Conservation (phyloP, 2,888 invertebrate genomes). For the Drosophila kanekoi region DNA sequence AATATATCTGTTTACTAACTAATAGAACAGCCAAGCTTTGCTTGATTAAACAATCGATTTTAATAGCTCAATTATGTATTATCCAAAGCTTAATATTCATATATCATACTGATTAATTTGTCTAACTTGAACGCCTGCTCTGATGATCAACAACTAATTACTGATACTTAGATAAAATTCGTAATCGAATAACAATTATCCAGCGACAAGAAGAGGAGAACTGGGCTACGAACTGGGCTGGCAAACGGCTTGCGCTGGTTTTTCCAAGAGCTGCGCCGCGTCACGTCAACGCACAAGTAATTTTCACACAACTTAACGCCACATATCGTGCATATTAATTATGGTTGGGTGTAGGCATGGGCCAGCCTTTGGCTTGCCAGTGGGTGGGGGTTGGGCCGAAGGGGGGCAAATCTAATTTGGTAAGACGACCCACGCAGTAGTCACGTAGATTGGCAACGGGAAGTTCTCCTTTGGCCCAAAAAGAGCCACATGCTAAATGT, state of each 20-base stretch:
- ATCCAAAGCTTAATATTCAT: neutral
- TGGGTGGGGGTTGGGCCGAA: neutral
- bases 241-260: conserved; percentile 32
- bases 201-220: conserved; percentile 8
- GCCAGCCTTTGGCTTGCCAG: neutral
- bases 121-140: conserved; percentile 15
- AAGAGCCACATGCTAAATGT: conserved; percentile 53
- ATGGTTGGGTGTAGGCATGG: conserved; percentile 41
- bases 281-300: conserved; percentile 74
- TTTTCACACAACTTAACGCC: conserved; percentile 80
- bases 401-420: conserved; percentile 72
- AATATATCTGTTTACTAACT: too few relatives aligned
- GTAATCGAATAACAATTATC: conserved; percentile 63
- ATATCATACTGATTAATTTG: conserved; percentile 26
- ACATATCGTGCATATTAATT: conserved; percentile 80
- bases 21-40: too few relatives aligned
- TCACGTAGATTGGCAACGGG: conserved; percentile 55
- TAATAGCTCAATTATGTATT: neutral
- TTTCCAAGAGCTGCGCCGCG: conserved; percentile 42
- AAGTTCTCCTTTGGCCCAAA: conserved; percentile 14
- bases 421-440: conserved; percentile 56
- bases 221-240: conserved; percentile 24
- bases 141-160: conserved; percentile 75
- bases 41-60: neutral
- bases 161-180: conserved; percentile 54